phyloP scores from a whole-genome alignment of 2,797 vertebrate species.

The Schizopygopsis malacanthus region DNA sequence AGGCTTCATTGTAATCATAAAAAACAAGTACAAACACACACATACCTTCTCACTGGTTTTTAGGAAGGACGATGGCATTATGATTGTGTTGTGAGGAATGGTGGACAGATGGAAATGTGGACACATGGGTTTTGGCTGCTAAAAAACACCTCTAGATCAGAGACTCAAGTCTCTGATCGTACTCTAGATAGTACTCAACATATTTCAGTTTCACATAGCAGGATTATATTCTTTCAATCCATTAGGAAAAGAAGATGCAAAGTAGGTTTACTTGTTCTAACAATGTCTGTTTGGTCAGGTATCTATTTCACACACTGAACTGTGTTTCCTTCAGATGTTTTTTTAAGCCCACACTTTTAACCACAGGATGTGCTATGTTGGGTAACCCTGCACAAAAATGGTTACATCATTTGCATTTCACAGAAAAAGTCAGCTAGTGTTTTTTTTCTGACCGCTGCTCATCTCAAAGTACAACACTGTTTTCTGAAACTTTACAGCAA shows the following conservation, averaged over 20 bases:
- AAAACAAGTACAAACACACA: neutral
- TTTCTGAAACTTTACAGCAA: neutral
- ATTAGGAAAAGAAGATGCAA: neutral
- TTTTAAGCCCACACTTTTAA: constrained; percentile 22
- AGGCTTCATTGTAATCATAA: constrained; percentile 55
- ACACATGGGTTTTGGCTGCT: constrained; percentile 5
- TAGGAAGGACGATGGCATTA: constrained; percentile 21
- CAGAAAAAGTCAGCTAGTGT: constrained; percentile 1
- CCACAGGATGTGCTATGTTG: constrained; percentile 16
- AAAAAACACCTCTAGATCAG: neutral
- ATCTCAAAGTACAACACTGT: neutral
- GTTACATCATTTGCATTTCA: constrained; percentile 29
- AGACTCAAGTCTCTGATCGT: neutral
- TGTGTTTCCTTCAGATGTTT: constrained; percentile 7
- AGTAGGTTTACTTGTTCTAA: neutral
- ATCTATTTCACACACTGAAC: constrained; percentile 4
- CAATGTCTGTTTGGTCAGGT: neutral
- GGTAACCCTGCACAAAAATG: neutral
- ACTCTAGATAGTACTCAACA: neutral
- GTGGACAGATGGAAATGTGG: constrained; percentile 28
- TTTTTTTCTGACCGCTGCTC: constrained; percentile 1
- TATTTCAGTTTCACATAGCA: neutral
- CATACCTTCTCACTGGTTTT: neutral
- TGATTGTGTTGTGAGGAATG: constrained; percentile 18
- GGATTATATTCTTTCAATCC: neutral